Percentiles rank a stretch among this genome's conserved stretches.
These are phyloP conservation scores for Sympetrum striolatum DNA, from an alignment of 2,888 invertebrate genomes.

Conservation along the genomic window DNA sequence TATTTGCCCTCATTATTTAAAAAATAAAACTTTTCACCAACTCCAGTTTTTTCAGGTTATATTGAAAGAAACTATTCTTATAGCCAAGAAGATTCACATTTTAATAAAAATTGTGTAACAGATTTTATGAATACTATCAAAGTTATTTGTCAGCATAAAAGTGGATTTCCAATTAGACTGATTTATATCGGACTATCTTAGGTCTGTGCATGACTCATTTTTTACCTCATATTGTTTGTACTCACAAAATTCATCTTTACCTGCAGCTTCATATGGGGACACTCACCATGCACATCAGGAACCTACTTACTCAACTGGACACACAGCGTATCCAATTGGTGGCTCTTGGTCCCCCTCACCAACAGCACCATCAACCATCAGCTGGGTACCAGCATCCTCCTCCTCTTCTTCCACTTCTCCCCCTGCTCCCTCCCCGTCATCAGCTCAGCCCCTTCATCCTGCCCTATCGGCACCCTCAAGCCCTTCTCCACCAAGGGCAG, in stretches of 20 bases:
- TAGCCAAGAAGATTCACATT: too few species aligned
- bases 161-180: too few species aligned
- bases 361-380: slow-evolving; percentile 16
- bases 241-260: neutral
- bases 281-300: neutral
- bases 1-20: too few species aligned
- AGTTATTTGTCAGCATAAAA: too few species aligned
- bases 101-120: too few species aligned
- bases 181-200: neutral
- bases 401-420: slow-evolving; percentile 26
- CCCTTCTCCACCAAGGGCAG: slow-evolving; percentile 2
- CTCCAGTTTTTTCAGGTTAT: too few species aligned
- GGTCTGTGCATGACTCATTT: neutral
- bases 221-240: neutral
- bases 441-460: neutral
- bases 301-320: neutral
- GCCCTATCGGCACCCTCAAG: neutral
- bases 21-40: too few species aligned
- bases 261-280: neutral
- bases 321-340: neutral
- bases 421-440: slow-evolving; percentile 12
- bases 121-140: too few species aligned
- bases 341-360: slow-evolving; percentile 25
- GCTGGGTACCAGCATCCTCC: slow-evolving; percentile 15
- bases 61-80: too few species aligned